Conservation (phyloP, 2,888 invertebrate genomes). For the Imbricaverruca yamaguchii region DNA sequence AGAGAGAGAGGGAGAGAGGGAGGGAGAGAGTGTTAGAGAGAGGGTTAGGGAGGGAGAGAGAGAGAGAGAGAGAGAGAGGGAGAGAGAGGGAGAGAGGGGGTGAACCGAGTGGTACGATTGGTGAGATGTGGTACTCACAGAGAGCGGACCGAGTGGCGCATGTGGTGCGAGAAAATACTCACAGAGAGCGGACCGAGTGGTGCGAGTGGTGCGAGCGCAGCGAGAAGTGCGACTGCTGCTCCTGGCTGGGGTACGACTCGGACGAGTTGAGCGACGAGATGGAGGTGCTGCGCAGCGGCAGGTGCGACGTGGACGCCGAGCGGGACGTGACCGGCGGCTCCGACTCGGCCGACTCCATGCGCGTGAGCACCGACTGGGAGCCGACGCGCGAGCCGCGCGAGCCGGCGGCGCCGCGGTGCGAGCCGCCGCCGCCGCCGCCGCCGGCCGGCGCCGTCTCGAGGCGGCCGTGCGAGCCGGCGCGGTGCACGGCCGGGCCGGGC, state of each 20-base stretch:
- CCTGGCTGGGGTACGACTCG: conserved; percentile 17
- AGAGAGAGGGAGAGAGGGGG: too few species aligned
- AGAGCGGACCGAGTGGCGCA: neutral
- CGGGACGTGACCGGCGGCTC: conserved; percentile 16
- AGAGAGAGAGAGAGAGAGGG: too few species aligned
- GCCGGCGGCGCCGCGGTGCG: neutral
- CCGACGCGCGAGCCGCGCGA: neutral
- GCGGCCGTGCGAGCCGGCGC: conserved; percentile 17
- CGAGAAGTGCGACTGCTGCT: conserved; percentile 22
- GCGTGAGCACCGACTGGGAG: conserved; percentile 12
- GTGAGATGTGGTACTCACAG: neutral
- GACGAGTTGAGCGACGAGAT: conserved; percentile 21
- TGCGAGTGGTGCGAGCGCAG: conserved; percentile 22
- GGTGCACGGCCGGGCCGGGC: conserved; percentile 8
- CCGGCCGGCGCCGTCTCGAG: neutral
- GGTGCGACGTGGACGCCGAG: conserved; percentile 16
- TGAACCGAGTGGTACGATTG: too few species aligned
- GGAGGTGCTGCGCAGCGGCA: conserved; percentile 22
- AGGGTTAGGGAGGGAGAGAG: too few species aligned
- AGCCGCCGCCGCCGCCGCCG: neutral
- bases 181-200: conserved; percentile 21
- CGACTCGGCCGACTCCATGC: conserved; percentile 21
- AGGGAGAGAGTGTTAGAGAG: too few species aligned
- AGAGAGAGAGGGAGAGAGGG: too few species aligned
- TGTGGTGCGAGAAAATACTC: neutral